phyloP scores from a whole-genome alignment of 2,113 vertebrate genomes.

The Vanacampus margaritifer region DNA sequence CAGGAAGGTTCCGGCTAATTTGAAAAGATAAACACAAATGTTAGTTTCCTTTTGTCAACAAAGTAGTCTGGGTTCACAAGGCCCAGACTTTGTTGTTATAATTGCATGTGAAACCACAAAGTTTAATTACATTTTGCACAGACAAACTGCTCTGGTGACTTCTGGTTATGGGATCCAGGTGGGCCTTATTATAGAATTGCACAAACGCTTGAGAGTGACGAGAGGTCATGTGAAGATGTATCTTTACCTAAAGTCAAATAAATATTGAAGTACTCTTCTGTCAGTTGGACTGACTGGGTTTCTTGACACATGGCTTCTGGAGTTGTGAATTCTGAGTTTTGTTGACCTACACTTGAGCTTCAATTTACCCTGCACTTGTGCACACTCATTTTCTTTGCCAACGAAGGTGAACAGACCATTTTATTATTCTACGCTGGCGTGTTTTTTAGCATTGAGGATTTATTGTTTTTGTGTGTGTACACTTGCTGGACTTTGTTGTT shows the following conservation, averaged over 20 bases:
- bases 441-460: conserved; percentile 26
- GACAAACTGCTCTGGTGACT: conserved; percentile 38
- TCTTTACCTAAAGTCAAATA: conserved; percentile 48
- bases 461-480: conserved; percentile 15
- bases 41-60: conserved; percentile 43
- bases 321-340: conserved; percentile 42
- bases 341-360: conserved; percentile 34
- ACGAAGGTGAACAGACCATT: conserved; percentile 21
- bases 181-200: conserved; percentile 48
- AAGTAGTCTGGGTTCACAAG: conserved; percentile 23
- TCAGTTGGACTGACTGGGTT: conserved; percentile 32
- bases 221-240: conserved; percentile 57
- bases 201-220: conserved; percentile 43
- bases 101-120: conserved; percentile 46
- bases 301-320: conserved; percentile 30
- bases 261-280: conserved; percentile 49
- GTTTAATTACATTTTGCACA: conserved; percentile 61
- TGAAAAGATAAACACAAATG: conserved; percentile 55
- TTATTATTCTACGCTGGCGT: conserved; percentile 1
- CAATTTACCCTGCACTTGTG: conserved; percentile 6
- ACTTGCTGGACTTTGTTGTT: conserved; percentile 62
- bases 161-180: conserved; percentile 58
- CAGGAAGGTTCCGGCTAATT: conserved; percentile 47
- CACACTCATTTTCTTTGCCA: conserved; percentile 1
- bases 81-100: conserved; percentile 50